Evolutionary conservation across 2,888 invertebrate species (phyloP), one percentile per base, ranked within the genome.

Genomic region (Nomada flava): DNA sequence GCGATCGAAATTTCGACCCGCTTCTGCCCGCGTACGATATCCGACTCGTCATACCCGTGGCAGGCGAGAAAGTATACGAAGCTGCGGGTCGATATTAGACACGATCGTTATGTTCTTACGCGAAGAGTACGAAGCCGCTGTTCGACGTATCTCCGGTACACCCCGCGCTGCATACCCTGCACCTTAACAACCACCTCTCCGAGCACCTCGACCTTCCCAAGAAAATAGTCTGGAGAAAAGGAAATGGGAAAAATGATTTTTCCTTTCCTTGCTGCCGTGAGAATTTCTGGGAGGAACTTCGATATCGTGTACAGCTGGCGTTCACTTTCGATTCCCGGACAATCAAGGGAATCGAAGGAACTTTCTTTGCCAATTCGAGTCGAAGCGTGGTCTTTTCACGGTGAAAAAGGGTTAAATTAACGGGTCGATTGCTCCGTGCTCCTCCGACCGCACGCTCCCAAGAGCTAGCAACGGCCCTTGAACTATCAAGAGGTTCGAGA

Each of bases 341-440:
- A 36, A 7, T 47, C 18, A 52, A 47, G 20, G 23, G 10, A 20
- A 13, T 15, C n/a, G 4, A 15, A 3, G 29, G 36, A 44, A 65
- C 10, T 62, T 50, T 47, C 36, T 42, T 44, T 20, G 20, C n/a
- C 52, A 18, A 59, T 55, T 11, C 13, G 1, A 75, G 53, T 60
- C 44, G 72, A 50, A 23, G 29, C n/a, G n/a, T n/a, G n/a, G n/a
- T 65, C 42, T 26, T 76, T 83, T 83, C 50, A 82, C 71, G 59
- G 62, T 7, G 50, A 60, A 71, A 77, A 71, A 75, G 62, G 47
- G 53, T 75, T 65, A 62, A 65, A 81, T 79, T 77, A 80, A 77
- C 76, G 53, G 77, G 77, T 79, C 57, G 76, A 82, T 72, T 74
- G 77, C 67, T 73, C 62, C 50, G 53, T 80, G 63, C 83, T 83